Conservation (phyloP, 37 sponge, comb jelly and placozoan species). For the Cliona cf. orientalis region DNA sequence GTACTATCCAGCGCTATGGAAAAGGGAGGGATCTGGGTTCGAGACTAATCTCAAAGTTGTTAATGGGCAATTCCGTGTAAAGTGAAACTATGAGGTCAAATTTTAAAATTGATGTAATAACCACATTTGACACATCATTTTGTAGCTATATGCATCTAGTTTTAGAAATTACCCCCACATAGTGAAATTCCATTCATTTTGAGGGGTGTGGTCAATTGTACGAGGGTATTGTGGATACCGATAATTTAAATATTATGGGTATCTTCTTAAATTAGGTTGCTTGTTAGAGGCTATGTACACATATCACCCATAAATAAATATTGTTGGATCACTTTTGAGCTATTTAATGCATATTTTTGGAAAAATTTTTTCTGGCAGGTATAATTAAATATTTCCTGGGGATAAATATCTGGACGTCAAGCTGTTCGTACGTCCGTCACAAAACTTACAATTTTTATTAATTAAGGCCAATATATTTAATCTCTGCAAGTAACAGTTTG, state of each 20-base stretch:
- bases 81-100: slow-evolving; percentile 13
- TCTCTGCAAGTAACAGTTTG: not conserved
- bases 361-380: slow-evolving; percentile 5
- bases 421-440: slow-evolving; percentile 33
- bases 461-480: not conserved
- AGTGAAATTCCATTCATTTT: not conserved
- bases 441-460: not conserved
- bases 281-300: not conserved
- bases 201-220: slow-evolving; percentile 16
- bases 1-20: too few relatives aligned
- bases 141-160: slow-evolving; percentile 33
- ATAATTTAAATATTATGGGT: not conserved
- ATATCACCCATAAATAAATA: not conserved
- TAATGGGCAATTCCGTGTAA: slow-evolving; percentile 42
- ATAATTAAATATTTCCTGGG: too few relatives aligned
- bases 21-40: too few relatives aligned
- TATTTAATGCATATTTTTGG: not conserved
- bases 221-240: not conserved
- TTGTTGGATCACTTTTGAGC: slow-evolving; percentile 1
- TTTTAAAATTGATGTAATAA: slow-evolving; percentile 1
- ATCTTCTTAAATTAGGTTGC: not conserved
- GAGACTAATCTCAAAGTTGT: too few relatives aligned
- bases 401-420: not conserved
- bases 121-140: slow-evolving; percentile 23
- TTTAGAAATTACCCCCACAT: not conserved